Base-by-base conservation (phyloP, 2,888 invertebrate species). In the Phragmatobia fuliginosa region DNA sequence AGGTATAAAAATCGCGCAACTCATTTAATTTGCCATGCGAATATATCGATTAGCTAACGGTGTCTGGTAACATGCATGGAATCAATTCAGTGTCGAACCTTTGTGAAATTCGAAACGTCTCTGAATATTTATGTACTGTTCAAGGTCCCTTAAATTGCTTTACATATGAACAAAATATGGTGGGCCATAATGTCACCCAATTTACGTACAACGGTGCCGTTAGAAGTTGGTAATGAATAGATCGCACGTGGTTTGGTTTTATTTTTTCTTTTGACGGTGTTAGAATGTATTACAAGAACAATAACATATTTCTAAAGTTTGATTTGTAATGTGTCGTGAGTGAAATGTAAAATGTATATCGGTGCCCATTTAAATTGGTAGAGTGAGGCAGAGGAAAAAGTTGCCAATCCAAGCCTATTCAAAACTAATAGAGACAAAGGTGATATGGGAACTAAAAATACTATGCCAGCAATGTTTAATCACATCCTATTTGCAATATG, bases 71-170 rank as follows among this genome's bases (percentile, higher is more conserved):
- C 92, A 88, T 85, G 81, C 75, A 75, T 73, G 87, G 91, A 90
- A 92, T 91, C 83, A 85, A 89, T 90, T 87, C 86, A 87, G 81
- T 72, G 83, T 71, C 78, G 78, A 74, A 83, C 88, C 87, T 90
- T 87, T 90, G 86, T 91, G 90, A 90, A 92, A 92, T 91, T 86
- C 77, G 85, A 73, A 86, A 83, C 87, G 81, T 80, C 86, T 87
- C 88, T 90, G 87, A 92, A 92, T 92, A 92, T 92, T 89, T 89
- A 92, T 90, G 82, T 70, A 75, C 80, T 80, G 83, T 90, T 85
- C 91, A 92, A 92, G 92, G 92, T 89, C 83, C 88, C 80, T 84
- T 86, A 88, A 85, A 86, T 85, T 78, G 64, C 71, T 78, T 82
- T 78, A 82, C 79, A 81, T 79, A 78, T 80, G 65, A 77, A 84